A percentile compares a stretch with the other conserved stretches of the same genome.
Evolutionary conservation across 2,797 vertebrate species (phyloP).

Genomic region (Poeciliopsis turneri): DNA sequence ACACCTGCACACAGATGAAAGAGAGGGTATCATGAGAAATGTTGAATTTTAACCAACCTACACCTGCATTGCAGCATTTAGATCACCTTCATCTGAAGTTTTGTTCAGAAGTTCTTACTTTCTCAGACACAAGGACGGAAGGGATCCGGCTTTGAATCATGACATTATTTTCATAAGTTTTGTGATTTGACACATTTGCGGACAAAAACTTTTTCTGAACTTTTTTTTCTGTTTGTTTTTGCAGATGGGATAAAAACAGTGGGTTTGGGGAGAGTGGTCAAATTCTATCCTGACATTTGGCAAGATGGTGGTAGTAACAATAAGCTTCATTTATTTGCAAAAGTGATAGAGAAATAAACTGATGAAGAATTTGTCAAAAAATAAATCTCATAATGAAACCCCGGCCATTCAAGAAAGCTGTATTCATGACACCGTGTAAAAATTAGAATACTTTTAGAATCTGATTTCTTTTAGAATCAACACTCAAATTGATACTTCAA

Average conservation of each 20-base stretch:
- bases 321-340: neutral
- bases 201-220: neutral
- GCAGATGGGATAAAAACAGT: neutral
- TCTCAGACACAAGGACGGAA: conserved; percentile 37
- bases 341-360: no score
- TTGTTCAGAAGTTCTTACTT: conserved; percentile 51
- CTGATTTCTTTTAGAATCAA: neutral
- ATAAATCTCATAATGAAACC: neutral
- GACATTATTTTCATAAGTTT: conserved; percentile 7
- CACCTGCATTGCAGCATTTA: conserved; percentile 64
- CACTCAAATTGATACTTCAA: no score
- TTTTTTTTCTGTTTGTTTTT: neutral
- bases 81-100: conserved; percentile 52
- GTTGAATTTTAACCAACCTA: conserved; percentile 56
- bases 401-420: neutral
- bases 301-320: neutral
- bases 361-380: neutral
- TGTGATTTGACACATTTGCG: neutral
- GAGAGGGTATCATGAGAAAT: conserved; percentile 49
- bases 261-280: neutral
- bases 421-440: neutral
- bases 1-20: conserved; percentile 64
- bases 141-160: conserved; percentile 44
- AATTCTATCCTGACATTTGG: neutral
- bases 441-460: neutral